Evolutionary conservation across 1,140 invertebrate species (phyloP), one percentile per base, ranked within the genome.

Genomic region (Drosophila novamexicana): DNA sequence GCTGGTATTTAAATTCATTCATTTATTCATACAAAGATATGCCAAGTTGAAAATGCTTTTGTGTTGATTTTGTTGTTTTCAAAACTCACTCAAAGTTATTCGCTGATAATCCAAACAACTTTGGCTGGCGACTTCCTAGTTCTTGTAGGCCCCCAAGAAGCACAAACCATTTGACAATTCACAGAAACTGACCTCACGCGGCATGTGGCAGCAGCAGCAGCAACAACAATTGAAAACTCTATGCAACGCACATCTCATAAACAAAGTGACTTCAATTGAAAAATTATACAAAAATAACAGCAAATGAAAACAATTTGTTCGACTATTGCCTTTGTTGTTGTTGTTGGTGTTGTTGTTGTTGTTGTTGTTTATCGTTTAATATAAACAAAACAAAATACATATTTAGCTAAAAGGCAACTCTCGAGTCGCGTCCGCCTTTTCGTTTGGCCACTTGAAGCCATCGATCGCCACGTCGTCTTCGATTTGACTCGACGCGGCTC

Each of bases 241-340:
- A 36, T 16, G 44, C 29, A 62, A 49, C 54, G 40, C 74, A 58
- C 75, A 75, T 70, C 59, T 59, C 58, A 72, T 79, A 79, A 79
- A 79, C 76, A 79, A 79, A 76, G 56, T 79, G 76, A 79, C 56
- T 79, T 72, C 77, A 73, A 79, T 79, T 79, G 77, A 77, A 79
- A 72, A 79, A 79, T 79, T 79, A 79, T 79, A 76, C 77, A 77
- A 73, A 63, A 76, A 79, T 63, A 79, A 76, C 62, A 72, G 68
- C 75, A 58, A 62, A 47, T 63, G 71, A 74, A 74, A 69, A 50
- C 66, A 57, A 74, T 74, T 68, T 61, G 54, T 39, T 29, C 22
- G 22, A 59, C 7, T 32, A 22, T 47, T 61, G 58, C n/a, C 14
- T 14, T 14, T 39, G 22, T 40, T 9, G 45, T 29, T 63, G 18